phyloP scores from a whole-genome alignment of 2,113 vertebrate species.

The Trogon melanurus region DNA sequence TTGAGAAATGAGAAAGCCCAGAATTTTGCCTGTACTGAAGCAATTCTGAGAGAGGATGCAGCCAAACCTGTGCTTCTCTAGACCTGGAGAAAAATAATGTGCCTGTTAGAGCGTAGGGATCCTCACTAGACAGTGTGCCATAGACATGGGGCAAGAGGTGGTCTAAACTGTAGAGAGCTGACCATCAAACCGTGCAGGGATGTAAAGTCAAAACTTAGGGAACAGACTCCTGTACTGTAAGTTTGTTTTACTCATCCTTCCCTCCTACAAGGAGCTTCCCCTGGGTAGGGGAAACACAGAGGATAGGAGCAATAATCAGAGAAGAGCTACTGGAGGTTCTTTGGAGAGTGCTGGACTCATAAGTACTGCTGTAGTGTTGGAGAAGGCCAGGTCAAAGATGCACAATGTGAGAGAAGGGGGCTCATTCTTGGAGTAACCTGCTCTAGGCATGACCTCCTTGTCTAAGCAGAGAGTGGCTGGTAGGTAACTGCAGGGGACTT shows the following conservation, averaged over 20 bases:
- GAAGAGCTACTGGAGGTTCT: background rate
- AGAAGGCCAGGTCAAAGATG: background rate
- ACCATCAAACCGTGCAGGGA: background rate
- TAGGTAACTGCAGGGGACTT: background rate
- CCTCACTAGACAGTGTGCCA: background rate
- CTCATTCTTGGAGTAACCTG: background rate
- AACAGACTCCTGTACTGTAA: background rate
- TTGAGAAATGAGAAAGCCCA: background rate
- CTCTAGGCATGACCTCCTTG: background rate
- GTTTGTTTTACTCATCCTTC: background rate
- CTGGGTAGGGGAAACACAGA: background rate
- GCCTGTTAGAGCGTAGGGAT: background rate
- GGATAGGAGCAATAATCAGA: background rate
- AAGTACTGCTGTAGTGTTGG: background rate
- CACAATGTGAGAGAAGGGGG: accelerated
- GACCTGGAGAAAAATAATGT: background rate
- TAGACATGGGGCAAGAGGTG: background rate
- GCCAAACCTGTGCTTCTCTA: background rate
- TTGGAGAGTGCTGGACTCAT: background rate
- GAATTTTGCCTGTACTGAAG: background rate
- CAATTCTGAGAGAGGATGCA: background rate
- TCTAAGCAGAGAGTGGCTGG: background rate
- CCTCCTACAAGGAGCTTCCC: background rate
- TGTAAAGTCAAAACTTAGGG: background rate
- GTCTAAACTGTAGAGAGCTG: background rate